Conservation (phyloP, 2,797 vertebrate genomes). For the Pelobates cultripes region DNA sequence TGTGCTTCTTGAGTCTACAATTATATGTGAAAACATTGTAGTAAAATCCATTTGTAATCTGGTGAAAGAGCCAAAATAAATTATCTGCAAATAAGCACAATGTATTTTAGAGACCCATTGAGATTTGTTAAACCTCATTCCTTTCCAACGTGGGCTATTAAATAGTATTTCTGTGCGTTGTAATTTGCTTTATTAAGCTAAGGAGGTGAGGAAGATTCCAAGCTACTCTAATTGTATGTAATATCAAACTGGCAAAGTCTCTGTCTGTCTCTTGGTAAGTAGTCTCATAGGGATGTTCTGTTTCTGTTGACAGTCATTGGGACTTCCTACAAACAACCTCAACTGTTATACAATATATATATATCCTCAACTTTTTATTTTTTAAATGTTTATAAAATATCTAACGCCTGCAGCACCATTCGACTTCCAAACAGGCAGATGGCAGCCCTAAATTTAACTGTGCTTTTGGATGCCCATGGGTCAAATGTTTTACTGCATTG, state of each 20-base stretch:
- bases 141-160: too few relatives aligned
- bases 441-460: slow-evolving; percentile 3
- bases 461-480: slow-evolving; percentile 2
- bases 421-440: slow-evolving; percentile 26
- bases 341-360: not conserved
- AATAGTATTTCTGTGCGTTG: not conserved
- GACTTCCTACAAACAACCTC: not conserved
- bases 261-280: not conserved
- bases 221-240: not conserved
- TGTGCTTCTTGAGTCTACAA: too few relatives aligned
- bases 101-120: too few relatives aligned
- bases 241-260: not conserved
- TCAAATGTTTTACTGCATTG: not conserved
- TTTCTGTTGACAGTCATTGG: not conserved
- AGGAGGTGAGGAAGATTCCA: not conserved
- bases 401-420: not conserved
- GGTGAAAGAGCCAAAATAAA: too few relatives aligned
- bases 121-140: too few relatives aligned
- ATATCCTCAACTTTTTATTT: not conserved
- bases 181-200: not conserved
- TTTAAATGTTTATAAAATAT: slow-evolving; percentile 6
- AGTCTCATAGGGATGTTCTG: not conserved
- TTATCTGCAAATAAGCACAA: too few relatives aligned
- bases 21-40: too few relatives aligned
- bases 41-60: too few relatives aligned